Evolutionary conservation across 2,113 vertebrate genomes (phyloP).

Genomic region (Seriola dumerili): DNA sequence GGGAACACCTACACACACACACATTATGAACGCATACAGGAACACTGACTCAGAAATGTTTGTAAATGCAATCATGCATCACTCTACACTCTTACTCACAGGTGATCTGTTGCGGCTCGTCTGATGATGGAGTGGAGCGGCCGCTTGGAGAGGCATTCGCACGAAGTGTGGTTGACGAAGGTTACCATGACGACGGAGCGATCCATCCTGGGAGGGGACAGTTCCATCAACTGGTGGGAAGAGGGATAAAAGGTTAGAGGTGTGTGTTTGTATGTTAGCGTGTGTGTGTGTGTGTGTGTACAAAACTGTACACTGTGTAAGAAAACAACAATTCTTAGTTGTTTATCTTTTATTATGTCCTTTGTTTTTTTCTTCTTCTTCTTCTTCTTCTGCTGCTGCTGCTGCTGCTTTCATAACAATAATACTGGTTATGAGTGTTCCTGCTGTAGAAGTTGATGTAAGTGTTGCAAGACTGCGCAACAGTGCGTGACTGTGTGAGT

Average conservation of each 20-base stretch:
- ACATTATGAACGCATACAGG: background rate
- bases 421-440: background rate
- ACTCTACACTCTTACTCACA: constrained; percentile 70
- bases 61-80: background rate
- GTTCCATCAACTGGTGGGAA: constrained; percentile 74
- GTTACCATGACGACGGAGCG: constrained; percentile 70
- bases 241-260: constrained; percentile 6
- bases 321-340: background rate
- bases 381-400: background rate
- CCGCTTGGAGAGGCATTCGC: constrained; percentile 76
- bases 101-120: constrained; percentile 70
- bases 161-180: constrained; percentile 83
- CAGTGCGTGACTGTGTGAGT: constrained; percentile 25
- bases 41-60: background rate
- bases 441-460: background rate
- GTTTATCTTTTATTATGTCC: background rate
- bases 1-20: constrained; percentile 74
- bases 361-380: background rate
- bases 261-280: background rate
- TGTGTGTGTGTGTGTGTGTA: background rate
- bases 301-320: too few relatives aligned
- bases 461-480: constrained; percentile 39
- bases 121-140: constrained; percentile 82
- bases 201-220: constrained; percentile 73
- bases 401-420: background rate